These are phyloP conservation scores for Sebastiscus tertius DNA, from an alignment of 2,797 vertebrate genomes.

Conservation along the genomic window DNA sequence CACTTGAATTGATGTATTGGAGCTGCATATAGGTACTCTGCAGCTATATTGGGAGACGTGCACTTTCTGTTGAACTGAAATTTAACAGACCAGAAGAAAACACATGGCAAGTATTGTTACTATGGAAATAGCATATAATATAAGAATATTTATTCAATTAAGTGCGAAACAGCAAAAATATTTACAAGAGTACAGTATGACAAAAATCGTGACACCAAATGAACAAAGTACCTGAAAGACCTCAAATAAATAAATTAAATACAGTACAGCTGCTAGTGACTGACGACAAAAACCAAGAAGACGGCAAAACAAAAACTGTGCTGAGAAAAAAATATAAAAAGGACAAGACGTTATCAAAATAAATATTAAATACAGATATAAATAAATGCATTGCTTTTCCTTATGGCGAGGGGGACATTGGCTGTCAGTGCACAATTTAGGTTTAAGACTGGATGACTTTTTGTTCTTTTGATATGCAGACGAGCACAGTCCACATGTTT, in stretches of 20 bases:
- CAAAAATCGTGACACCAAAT: conserved; percentile 70
- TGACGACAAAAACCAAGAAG: conserved; percentile 67
- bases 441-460: conserved; percentile 36
- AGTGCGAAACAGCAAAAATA: conserved; percentile 87
- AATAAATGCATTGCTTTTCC: conserved; percentile 81
- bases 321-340: conserved; percentile 69
- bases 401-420: conserved; percentile 48
- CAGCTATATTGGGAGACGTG: neutral
- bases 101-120: conserved; percentile 45
- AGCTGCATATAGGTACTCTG: neutral
- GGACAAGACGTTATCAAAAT: conserved; percentile 79
- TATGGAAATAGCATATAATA: conserved; percentile 83
- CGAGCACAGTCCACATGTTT: neutral
- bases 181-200: conserved; percentile 81
- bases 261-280: conserved; percentile 73
- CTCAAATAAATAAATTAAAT: conserved; percentile 87
- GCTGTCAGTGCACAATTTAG: conserved; percentile 61
- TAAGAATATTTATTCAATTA: conserved; percentile 89
- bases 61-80: neutral
- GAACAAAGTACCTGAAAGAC: conserved; percentile 75
- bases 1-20: neutral
- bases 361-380: conserved; percentile 90
- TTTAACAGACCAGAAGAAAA: conserved; percentile 9
- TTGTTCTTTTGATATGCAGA: conserved; percentile 16
- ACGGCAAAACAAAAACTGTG: conserved; percentile 74